These are phyloP conservation scores for Eupeodes latifasciatus DNA, from an alignment of 2,888 invertebrate genomes.

Conservation along the genomic window DNA sequence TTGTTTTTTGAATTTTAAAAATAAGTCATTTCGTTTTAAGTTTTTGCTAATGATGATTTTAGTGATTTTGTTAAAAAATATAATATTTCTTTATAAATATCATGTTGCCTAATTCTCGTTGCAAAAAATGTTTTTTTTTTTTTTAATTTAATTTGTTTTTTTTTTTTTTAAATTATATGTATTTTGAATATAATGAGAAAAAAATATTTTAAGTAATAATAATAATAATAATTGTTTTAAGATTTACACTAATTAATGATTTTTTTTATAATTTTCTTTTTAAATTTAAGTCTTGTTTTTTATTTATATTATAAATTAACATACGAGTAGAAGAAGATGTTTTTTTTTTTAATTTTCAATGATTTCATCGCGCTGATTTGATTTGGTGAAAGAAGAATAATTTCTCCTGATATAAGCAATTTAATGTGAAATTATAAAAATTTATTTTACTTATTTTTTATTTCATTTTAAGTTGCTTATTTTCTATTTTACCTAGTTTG, in stretches of 20 bases:
- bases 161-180: slow-evolving; percentile 13
- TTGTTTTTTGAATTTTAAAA: slow-evolving; percentile 12
- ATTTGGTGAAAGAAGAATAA: slow-evolving; percentile 36
- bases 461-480: slow-evolving; percentile 60
- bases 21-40: slow-evolving; percentile 27
- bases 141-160: not conserved
- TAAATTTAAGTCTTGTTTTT: slow-evolving; percentile 20
- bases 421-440: slow-evolving; percentile 57
- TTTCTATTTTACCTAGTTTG: slow-evolving; percentile 80
- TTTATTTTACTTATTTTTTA: slow-evolving; percentile 20
- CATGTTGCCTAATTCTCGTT: slow-evolving; percentile 66
- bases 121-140: slow-evolving; percentile 39
- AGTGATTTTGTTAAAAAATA: slow-evolving; percentile 60
- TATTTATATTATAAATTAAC: slow-evolving; percentile 56
- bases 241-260: slow-evolving; percentile 47
- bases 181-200: slow-evolving; percentile 4
- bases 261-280: slow-evolving; percentile 25
- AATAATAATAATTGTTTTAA: slow-evolving; percentile 20
- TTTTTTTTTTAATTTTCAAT: slow-evolving; percentile 25
- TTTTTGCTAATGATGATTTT: slow-evolving; percentile 24
- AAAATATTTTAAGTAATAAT: not conserved
- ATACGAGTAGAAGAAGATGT: slow-evolving; percentile 46
- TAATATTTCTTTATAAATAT: slow-evolving; percentile 48
- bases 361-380: slow-evolving; percentile 50
- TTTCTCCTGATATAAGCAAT: slow-evolving; percentile 39